Percentiles rank a stretch among this genome's conserved stretches.
These are phyloP conservation scores for Gibbula magus DNA, from an alignment of 2,888 invertebrate genomes.

Conservation along the genomic window DNA sequence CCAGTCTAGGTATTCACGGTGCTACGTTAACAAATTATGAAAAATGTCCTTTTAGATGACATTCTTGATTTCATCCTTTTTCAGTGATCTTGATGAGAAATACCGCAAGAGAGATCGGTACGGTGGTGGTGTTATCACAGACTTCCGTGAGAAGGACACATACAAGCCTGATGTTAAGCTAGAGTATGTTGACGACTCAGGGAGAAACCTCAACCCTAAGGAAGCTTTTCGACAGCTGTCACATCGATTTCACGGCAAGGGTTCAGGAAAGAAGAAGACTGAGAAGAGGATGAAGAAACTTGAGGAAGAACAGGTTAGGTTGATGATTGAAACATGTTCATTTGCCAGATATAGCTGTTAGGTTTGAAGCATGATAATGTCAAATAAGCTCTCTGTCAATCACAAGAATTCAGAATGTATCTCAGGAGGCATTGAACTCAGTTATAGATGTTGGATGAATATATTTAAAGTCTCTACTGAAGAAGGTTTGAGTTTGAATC, in stretches of 20 bases:
- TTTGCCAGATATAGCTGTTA: background rate
- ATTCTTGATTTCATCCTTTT: constrained; percentile 26
- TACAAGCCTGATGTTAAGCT: constrained; percentile 96
- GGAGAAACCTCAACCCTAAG: constrained; percentile 92
- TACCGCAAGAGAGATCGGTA: constrained; percentile 71
- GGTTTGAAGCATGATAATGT: too few species aligned
- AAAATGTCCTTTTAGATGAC: background rate
- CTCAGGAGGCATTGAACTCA: too few species aligned
- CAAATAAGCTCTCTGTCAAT: too few species aligned
- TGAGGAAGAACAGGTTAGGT: constrained; percentile 88
- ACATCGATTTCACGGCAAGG: constrained; percentile 99
- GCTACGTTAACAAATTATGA: too few species aligned
- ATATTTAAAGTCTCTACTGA: too few species aligned
- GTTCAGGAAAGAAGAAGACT: constrained; percentile 97
- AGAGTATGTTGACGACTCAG: constrained; percentile 98
- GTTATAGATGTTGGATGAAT: too few species aligned
- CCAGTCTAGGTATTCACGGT: background rate
- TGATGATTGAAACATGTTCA: background rate
- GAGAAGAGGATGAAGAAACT: constrained; percentile 96
- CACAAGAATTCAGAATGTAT: too few species aligned
- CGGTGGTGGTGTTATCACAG: constrained; percentile 85
- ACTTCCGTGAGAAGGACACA: constrained; percentile 92
- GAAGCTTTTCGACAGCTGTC: constrained; percentile 96
- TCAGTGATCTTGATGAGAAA: constrained; percentile 75
- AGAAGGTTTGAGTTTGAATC: too few species aligned